Evolutionary conservation across 2,113 vertebrate genomes (phyloP).

Genomic region (Tetrao urogallus): DNA sequence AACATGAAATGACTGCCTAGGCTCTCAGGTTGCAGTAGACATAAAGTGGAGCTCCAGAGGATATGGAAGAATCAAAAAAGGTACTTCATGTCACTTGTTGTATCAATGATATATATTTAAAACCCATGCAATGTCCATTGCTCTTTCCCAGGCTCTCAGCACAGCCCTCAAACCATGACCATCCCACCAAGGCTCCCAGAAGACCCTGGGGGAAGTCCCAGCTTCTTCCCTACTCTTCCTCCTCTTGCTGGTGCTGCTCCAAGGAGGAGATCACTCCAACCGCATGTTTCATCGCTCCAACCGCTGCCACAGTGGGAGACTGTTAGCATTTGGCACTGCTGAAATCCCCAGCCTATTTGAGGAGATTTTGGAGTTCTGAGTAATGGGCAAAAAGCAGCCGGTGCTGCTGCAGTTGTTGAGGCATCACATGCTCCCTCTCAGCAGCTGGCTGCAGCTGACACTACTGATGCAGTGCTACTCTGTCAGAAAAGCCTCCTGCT

Average conservation of each 20-base stretch:
- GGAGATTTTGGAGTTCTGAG: neutral
- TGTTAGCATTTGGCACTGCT: neutral
- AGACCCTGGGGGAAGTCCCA: neutral
- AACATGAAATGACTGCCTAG: neutral
- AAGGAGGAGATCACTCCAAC: neutral
- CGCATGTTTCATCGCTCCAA: neutral
- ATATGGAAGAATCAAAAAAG: neutral
- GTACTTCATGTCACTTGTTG: neutral
- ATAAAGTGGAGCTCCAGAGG: neutral
- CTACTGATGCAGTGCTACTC: neutral
- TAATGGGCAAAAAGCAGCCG: neutral
- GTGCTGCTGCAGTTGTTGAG: neutral
- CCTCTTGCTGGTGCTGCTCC: neutral
- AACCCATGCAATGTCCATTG: neutral
- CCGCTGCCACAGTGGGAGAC: neutral
- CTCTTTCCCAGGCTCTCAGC: neutral
- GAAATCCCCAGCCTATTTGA: neutral
- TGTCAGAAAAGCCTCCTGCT: conserved; percentile 1
- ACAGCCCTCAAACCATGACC: neutral
- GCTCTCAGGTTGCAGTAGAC: neutral
- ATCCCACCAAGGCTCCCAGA: neutral
- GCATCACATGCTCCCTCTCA: neutral
- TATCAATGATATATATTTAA: neutral
- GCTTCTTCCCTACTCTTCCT: neutral
- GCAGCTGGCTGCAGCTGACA: neutral